phyloP scores from a whole-genome alignment of 2,113 vertebrate species.

The Microtus richardsoni region DNA sequence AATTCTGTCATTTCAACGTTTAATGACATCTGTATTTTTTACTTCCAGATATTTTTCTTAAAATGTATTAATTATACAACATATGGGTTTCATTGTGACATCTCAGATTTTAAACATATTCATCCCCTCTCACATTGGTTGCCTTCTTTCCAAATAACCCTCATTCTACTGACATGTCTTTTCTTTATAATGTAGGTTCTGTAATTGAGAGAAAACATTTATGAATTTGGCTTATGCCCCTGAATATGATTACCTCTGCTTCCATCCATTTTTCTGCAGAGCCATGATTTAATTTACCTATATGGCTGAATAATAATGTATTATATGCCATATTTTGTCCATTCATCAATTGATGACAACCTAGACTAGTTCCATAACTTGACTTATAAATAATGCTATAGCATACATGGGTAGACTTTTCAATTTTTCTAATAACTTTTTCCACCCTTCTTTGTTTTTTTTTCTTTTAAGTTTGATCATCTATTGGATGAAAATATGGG shows the following conservation, averaged over 20 bases:
- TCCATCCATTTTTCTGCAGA: neutral
- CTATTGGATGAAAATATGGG: conserved; percentile 94
- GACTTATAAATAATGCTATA: neutral
- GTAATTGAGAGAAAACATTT: neutral
- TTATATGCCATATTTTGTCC: neutral
- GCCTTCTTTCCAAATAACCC: neutral
- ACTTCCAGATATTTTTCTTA: neutral
- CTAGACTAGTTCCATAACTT: neutral
- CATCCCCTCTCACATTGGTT: neutral
- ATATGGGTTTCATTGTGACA: neutral
- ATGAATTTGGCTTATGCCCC: neutral
- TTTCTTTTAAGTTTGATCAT: conserved; percentile 90
- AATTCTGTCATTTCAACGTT: neutral
- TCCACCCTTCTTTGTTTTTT: neutral
- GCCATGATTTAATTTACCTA: neutral
- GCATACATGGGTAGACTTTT: neutral
- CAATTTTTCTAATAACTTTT: conserved; percentile 43
- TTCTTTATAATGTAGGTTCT: neutral
- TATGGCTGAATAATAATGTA: neutral
- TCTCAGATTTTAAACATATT: neutral
- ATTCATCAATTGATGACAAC: neutral
- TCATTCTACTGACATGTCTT: neutral
- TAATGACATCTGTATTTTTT: neutral
- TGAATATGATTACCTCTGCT: neutral
- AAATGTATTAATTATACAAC: neutral